Conservation (phyloP, 2,113 vertebrate genomes). For the Coptodon rendalli region DNA sequence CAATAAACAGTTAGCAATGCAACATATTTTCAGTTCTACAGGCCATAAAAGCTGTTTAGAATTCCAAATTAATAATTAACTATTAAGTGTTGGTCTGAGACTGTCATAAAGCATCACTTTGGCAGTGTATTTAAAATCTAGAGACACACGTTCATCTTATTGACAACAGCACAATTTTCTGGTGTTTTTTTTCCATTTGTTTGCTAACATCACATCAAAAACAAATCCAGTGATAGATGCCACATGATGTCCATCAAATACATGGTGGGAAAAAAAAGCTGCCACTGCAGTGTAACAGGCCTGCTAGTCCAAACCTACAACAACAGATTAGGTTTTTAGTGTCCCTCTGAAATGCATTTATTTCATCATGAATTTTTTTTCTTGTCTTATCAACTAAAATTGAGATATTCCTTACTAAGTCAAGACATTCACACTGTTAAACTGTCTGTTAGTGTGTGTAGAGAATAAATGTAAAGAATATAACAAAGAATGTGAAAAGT, state of each 20-base stretch:
- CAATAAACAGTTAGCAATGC: not conserved
- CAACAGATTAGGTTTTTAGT: not conserved
- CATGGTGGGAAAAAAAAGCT: not conserved
- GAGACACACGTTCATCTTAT: not conserved
- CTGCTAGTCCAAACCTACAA: not conserved
- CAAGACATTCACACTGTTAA: not conserved
- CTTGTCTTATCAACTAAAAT: not conserved
- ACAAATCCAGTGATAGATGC: not conserved
- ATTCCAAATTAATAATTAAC: not conserved
- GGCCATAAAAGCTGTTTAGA: not conserved
- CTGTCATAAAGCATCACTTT: not conserved
- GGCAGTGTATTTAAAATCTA: not conserved
- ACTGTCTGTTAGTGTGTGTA: not conserved
- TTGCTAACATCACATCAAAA: not conserved
- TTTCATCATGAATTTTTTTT: not conserved
- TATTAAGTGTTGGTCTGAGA: not conserved
- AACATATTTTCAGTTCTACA: not conserved
- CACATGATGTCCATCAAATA: not conserved
- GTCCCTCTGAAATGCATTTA: not conserved
- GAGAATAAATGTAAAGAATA: not conserved
- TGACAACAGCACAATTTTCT: not conserved
- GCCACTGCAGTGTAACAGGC: not conserved
- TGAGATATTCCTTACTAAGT: not conserved
- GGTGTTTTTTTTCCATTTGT: not conserved
- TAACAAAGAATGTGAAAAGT: not conserved